Percentiles rank a stretch among this genome's conserved stretches.
phyloP scores from a whole-genome alignment of 2,113 vertebrate genomes.

The Brachypteracias leptosomus region DNA sequence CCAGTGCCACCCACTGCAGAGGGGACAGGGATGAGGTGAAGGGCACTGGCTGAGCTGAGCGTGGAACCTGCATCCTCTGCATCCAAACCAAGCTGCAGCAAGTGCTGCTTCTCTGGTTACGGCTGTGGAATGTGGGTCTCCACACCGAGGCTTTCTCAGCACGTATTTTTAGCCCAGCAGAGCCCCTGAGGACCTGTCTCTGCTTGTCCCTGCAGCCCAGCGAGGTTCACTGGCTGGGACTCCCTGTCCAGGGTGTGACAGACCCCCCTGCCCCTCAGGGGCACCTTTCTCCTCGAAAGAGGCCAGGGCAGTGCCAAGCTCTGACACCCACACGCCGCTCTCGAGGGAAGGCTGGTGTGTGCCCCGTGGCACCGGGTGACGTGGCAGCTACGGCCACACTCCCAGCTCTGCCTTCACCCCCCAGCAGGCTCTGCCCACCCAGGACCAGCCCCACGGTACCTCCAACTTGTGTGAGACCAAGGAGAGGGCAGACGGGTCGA shows the following conservation, averaged over 20 bases:
- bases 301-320: neutral
- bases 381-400: accelerated
- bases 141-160: neutral
- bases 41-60: neutral
- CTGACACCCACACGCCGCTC: neutral
- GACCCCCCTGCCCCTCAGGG: accelerated
- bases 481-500: slow-evolving; percentile 76
- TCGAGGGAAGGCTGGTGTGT: no score
- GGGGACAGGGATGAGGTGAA: neutral
- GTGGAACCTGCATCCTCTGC: accelerated
- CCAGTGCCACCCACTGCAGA: neutral
- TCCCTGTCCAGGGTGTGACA: accelerated
- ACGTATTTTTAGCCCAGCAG: neutral
- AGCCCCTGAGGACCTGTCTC: neutral
- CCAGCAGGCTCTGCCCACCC: neutral
- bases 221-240: accelerated
- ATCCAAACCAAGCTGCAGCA: neutral
- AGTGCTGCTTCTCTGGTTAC: neutral
- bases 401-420: neutral
- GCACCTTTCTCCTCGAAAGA: neutral
- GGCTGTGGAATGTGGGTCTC: neutral
- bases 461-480: slow-evolving; percentile 78
- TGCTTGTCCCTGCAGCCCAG: neutral
- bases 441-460: slow-evolving; percentile 60
- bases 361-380: no score